A percentile compares a stretch with the other conserved stretches of the same genome.
phyloP scores from a whole-genome alignment of 1,140 invertebrate genomes.

The Ceratina australensis region DNA sequence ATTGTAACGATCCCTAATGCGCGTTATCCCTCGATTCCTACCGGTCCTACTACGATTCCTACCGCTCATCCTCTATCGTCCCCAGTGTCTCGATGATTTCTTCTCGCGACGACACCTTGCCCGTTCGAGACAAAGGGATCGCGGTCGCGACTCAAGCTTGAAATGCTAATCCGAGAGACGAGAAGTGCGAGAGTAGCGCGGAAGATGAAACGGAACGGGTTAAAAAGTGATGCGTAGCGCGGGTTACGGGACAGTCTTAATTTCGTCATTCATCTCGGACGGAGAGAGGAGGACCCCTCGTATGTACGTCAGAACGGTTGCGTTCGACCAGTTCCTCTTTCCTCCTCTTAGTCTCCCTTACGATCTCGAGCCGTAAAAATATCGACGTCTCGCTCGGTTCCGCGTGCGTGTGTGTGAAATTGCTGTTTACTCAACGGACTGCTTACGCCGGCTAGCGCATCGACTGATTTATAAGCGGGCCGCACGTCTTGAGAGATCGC shows the following conservation, averaged over 20 bases:
- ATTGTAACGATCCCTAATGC: slow-evolving; percentile 73
- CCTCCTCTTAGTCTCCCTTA: neutral
- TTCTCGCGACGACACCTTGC: slow-evolving; percentile 60
- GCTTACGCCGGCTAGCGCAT: slow-evolving; percentile 41
- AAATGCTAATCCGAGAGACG: slow-evolving; percentile 66
- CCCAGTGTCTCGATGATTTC: slow-evolving; percentile 42
- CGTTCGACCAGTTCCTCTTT: slow-evolving; percentile 51
- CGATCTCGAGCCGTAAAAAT: slow-evolving; percentile 45
- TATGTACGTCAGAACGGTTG: slow-evolving; percentile 4
- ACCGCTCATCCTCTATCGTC: slow-evolving; percentile 7
- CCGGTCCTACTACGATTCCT: no score
- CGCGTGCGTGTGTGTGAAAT: slow-evolving; percentile 53
- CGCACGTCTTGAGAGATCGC: slow-evolving; percentile 30
- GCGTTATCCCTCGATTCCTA: slow-evolving; percentile 60
- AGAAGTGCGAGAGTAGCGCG: slow-evolving; percentile 17
- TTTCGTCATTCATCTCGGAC: slow-evolving; percentile 58
- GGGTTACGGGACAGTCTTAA: slow-evolving; percentile 66
- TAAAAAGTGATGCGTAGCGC: slow-evolving; percentile 19
- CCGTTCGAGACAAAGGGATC: slow-evolving; percentile 63
- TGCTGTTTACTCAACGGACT: slow-evolving; percentile 54
- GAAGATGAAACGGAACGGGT: slow-evolving; percentile 29
- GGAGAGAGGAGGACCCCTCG: slow-evolving; percentile 28
- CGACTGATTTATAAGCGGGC: slow-evolving; percentile 32
- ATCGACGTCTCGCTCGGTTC: slow-evolving; percentile 16
- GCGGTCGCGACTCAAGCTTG: slow-evolving; percentile 68